Evolutionary conservation across 23 tunicate species (phyloP).

Genomic region (Halocynthia roretzi): DNA sequence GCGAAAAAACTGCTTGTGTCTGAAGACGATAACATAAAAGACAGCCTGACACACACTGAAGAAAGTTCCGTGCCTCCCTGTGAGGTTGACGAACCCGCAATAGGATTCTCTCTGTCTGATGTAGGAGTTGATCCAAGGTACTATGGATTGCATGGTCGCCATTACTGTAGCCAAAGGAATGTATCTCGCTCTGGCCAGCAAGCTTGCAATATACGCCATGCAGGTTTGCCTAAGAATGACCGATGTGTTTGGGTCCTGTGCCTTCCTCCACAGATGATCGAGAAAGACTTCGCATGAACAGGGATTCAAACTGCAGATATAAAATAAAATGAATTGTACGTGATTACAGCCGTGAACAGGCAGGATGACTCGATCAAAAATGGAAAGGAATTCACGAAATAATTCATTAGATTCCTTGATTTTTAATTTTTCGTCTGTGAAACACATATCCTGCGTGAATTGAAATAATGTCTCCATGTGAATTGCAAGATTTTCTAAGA

Average conservation of each 20-base stretch:
- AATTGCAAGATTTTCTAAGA: conserved; percentile 32
- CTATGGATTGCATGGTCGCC: conserved; percentile 25
- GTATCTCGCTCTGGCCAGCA: conserved; percentile 44
- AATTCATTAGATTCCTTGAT: conserved; percentile 21
- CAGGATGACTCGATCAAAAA: conserved; percentile 43
- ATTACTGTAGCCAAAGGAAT: conserved; percentile 25
- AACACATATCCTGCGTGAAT: conserved; percentile 39
- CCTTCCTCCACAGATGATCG: conserved; percentile 43
- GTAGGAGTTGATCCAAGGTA: conserved; percentile 36
- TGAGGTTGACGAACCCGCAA: background rate
- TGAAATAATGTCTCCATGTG: conserved; percentile 32
- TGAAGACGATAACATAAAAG: conserved; percentile 50
- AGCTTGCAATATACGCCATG: conserved; percentile 57
- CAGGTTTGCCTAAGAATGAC: conserved; percentile 35
- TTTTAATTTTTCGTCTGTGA: conserved; percentile 31
- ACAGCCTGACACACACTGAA: conserved; percentile 74
- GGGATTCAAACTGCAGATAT: conserved; percentile 59
- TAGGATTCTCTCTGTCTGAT: conserved; percentile 12
- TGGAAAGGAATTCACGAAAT: conserved; percentile 37
- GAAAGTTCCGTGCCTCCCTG: conserved; percentile 41
- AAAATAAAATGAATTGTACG: conserved; percentile 57
- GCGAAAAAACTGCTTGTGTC: conserved; percentile 35
- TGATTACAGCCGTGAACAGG: conserved; percentile 56
- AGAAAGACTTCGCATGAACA: conserved; percentile 27
- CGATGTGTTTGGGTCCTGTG: conserved; percentile 10